Base-by-base conservation (phyloP, 2,888 invertebrate genomes). In the Poecilobothrus nobilitatus region DNA sequence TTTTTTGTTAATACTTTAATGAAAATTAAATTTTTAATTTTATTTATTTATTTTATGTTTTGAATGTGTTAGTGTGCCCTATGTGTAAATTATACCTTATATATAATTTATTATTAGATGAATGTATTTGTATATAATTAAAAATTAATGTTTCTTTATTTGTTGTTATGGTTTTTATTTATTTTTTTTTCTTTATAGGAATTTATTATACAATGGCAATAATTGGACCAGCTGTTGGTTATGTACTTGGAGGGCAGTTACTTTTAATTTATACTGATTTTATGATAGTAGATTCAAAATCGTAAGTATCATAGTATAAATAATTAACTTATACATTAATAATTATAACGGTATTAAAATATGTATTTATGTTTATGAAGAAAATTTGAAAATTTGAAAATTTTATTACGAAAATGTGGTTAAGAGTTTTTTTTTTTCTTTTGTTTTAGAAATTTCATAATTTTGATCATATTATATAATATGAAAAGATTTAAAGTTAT, bases 161-260 rank as follows among this genome's bases (percentile, higher is more conserved):
- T 53, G 18, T 53, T 53, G 44, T 64, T 66, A 37, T 41, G 12
- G 22, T 53, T 61, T 37, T 63, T 66, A 67, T 20, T 67, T 64
- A 66, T 53, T 27, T 67, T 69, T 61, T 63, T 33, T 66, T 71
- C 69, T 68, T 73, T 80, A 0, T 81, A 89, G 91, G 91, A 69
- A 87, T 91, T 64, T 93, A 90, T 81, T 93, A 92, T 79, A 90
- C 91, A 18, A 91, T 91, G 87, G 90, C 91, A 22, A 88, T 91
- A 67, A 86, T 93, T 74, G 92, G 92, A 6, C 92, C 92, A 20
- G 92, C 92, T 63, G 80, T 93, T 75, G 95, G 95, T 63, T 93
- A 91, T 79, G 88, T 94, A 37, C 79, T 91, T n/a, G 94, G 94
- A 5, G 93, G 94, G 0, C 89, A 91, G 77, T 85, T 94, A 77